Evolutionary conservation across 2,113 vertebrate species (phyloP), one percentile per base, ranked within the genome.

Genomic region (Pungitius pungitius): DNA sequence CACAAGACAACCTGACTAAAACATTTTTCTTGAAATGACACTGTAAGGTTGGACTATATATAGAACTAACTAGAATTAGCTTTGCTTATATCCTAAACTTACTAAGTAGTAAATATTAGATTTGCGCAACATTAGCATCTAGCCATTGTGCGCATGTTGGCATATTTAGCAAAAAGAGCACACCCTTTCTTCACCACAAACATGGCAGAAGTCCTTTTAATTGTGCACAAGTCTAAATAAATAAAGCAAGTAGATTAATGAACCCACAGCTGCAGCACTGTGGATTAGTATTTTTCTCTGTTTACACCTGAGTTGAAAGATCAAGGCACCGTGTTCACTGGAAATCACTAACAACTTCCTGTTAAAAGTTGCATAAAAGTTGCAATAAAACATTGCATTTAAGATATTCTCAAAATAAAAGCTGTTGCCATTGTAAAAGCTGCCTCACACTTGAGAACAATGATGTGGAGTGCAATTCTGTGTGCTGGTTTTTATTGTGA

Each of bases 401-500:
- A 20, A 35, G 56, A 54, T 61, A 30, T 9, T 63, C n/a, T 17
- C 22, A 75, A 61, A 66, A 78, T 27, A 39, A 58, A 43, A 7
- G n/a, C n/a, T n/a, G n/a, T n/a, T n/a, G n/a, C n/a, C n/a, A n/a
- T n/a, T n/a, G n/a, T 2, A 51, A 55, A 71, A 58, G 39, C 22
- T 74, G 59, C 63, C 57, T 80, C 68, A 75, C 73, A 61, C 69
- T 40, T 39, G 3, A 26, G 20, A 49, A 56, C 70, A n/a, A 14
- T 43, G 77, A 73, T 40, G 39, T 79, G 59, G 13, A 27, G 35
- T 73, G 57, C 12, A 26, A 68, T 80, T 77, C 51, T 78, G 71
- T 0, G 26, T 42, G 55, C 80, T 85, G 85, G 52, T 80, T 87
- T 75, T 82, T 60, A 87, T 89, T 85, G 7, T 37, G 73, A 66